Base-by-base conservation (phyloP, 37 sponge, comb jelly and placozoan genomes). In the Bolinopsis microptera region DNA sequence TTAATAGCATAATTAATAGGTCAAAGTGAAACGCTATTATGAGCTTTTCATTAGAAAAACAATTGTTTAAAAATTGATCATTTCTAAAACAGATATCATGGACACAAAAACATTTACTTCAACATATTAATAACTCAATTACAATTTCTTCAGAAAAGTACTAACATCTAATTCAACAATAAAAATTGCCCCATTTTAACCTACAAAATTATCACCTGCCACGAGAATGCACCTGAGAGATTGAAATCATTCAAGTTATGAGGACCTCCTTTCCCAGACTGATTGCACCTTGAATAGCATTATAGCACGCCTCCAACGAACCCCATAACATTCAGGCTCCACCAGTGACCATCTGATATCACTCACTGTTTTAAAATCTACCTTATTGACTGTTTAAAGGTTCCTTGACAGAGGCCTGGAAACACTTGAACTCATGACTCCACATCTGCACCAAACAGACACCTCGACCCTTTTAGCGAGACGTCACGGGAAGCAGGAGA, bases 241-340 rank as follows among this genome's bases (percentile, higher is more conserved):
- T 34, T 26, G 39, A 26, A 86, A 39, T 48, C 2, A 9, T 41
- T 23, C 18, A 26, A 1, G 13, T 40, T 13, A 86, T 38, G n/a
- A 40, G 28, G 0, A 86, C 90, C 26, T 2, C 22, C 41, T 40
- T 86, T 9, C 13, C 90, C 90, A 86, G 23, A 36, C 32, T 40
- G 38, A 0, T 39, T 25, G 22, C 90, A 86, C 41, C 90, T 38
- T 86, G 31, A 2, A 86, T 34, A 13, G 90, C 90, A 39, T 2
- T 38, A 40, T 86, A 86, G 30, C 61, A 39, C 27, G 90, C 90
- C 41, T 86, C 90, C 25, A 86, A 30, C 41, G 61, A 38, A 86
- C 90, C 27, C 90, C 90, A 34, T 86, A 86, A 86, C 90, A 86
- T 25, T 86, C 36, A 0, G 90, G 48, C 61, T 48, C 90, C 22